Evolutionary conservation across 2,888 invertebrate genomes (phyloP).

Genomic region (Scelioninae gen. 1): DNA sequence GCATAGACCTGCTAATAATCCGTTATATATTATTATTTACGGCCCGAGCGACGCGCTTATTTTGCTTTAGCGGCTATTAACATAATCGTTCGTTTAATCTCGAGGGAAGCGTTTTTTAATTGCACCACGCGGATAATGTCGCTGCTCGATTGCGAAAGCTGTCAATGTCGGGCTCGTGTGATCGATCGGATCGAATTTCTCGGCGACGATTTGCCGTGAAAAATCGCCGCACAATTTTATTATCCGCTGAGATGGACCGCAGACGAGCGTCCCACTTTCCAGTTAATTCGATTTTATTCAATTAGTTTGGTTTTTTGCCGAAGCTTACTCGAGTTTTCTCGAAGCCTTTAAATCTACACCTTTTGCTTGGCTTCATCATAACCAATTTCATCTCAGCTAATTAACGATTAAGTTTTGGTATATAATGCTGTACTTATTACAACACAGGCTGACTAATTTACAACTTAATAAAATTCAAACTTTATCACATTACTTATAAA

Average conservation of each 20-base stretch:
- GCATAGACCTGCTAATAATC: slow-evolving; percentile 55
- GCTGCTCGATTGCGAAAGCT: slow-evolving; percentile 35
- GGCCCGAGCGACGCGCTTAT: slow-evolving; percentile 16
- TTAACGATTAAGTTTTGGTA: slow-evolving; percentile 29
- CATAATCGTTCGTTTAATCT: slow-evolving; percentile 50
- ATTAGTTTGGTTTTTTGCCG: slow-evolving; percentile 54
- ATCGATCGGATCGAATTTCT: slow-evolving; percentile 39
- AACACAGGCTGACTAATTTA: too few species aligned
- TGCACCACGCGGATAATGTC: slow-evolving; percentile 14
- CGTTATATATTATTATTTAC: slow-evolving; percentile 65
- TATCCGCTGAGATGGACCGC: slow-evolving; percentile 45
- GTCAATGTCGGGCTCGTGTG: slow-evolving; percentile 13
- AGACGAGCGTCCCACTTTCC: slow-evolving; percentile 52
- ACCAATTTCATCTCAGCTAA: slow-evolving; percentile 29
- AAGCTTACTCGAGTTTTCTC: too few species aligned
- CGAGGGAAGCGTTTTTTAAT: slow-evolving; percentile 31
- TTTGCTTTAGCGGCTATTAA: slow-evolving; percentile 47
- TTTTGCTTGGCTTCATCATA: slow-evolving; percentile 59
- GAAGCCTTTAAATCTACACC: slow-evolving; percentile 54
- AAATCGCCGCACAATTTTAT: slow-evolving; percentile 33
- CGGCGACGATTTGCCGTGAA: slow-evolving; percentile 22
- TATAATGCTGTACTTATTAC: too few species aligned
- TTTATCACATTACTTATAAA: too few species aligned
- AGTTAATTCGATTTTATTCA: slow-evolving; percentile 59
- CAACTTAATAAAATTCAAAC: too few species aligned